Evolutionary conservation across 2,888 invertebrate genomes (phyloP).

Genomic region (Frankliniella fusca): DNA sequence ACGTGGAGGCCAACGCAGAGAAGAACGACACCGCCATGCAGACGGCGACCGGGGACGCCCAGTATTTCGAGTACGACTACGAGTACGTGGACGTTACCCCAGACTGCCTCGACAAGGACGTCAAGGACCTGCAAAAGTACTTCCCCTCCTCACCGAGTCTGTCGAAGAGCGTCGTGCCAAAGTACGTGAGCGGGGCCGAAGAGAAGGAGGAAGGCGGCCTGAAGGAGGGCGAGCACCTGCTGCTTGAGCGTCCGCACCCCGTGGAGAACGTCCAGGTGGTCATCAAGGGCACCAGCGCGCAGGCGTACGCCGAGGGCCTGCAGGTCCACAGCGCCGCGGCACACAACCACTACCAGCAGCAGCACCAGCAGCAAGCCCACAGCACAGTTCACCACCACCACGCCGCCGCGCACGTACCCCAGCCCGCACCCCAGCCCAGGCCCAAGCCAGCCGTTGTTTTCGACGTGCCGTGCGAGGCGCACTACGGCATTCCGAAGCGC

Average conservation of each 20-base stretch:
- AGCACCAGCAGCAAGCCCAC: not conserved
- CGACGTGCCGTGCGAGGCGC: not conserved
- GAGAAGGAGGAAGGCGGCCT: not conserved
- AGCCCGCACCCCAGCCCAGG: not conserved
- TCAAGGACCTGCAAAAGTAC: slow-evolving; percentile 13
- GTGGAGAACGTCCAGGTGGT: slow-evolving; percentile 13
- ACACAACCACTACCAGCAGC: not conserved
- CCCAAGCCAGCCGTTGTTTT: not conserved
- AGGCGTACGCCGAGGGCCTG: not conserved
- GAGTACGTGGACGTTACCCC: not conserved
- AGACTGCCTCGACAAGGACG: not conserved
- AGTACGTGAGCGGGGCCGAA: not conserved
- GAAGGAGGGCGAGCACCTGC: not conserved
- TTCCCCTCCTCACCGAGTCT: not conserved
- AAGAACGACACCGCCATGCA: not conserved
- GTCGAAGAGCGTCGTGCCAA: not conserved
- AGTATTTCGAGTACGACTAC: not conserved
- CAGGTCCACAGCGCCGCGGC: not conserved
- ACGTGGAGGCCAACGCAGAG: not conserved
- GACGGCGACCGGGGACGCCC: not conserved
- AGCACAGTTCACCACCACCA: not conserved
- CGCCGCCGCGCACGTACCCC: not conserved
- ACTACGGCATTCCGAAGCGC: slow-evolving; percentile 1
- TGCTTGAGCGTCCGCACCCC: not conserved
- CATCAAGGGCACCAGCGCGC: not conserved